These are phyloP conservation scores for Buphagus erythrorhynchus DNA, from an alignment of 2,797 vertebrate species.

Conservation along the genomic window DNA sequence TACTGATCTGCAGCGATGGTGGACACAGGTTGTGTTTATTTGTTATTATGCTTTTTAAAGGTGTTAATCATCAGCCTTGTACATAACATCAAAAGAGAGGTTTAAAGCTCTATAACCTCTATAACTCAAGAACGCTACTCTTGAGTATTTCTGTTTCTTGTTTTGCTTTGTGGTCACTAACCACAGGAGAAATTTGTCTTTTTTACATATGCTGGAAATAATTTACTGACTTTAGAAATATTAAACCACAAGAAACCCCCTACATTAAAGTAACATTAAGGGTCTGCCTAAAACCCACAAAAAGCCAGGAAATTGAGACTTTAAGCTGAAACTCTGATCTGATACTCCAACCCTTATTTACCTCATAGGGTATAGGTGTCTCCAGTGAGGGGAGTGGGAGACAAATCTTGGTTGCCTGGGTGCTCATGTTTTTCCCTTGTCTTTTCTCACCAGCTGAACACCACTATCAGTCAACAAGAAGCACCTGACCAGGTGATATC, in stretches of 20 bases:
- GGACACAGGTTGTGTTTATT: constrained; percentile 9
- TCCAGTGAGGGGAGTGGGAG: background rate
- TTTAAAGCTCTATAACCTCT: constrained; percentile 70
- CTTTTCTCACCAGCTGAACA: background rate
- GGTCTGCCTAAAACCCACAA: constrained; percentile 71
- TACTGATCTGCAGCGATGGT: background rate
- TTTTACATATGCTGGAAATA: constrained; percentile 80
- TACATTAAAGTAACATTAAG: constrained; percentile 76
- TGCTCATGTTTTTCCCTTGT: background rate
- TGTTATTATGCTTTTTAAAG: constrained; percentile 32
- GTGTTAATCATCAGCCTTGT: constrained; percentile 21
- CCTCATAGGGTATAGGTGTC: background rate
- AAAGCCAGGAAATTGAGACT: constrained; percentile 77
- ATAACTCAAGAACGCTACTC: constrained; percentile 48
- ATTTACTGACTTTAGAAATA: constrained; percentile 82
- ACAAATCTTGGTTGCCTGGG: background rate
- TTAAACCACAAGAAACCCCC: constrained; percentile 76
- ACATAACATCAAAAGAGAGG: constrained; percentile 64
- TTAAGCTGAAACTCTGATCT: constrained; percentile 67
- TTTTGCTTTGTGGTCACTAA: constrained; percentile 81
- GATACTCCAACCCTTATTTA: constrained; percentile 52
- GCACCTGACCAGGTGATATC: background rate
- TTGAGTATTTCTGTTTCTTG: constrained; percentile 78
- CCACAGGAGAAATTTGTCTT: constrained; percentile 83
- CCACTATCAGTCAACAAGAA: background rate